These are phyloP conservation scores for Malurus leucopterus DNA, from an alignment of 2,797 vertebrate species.

Conservation along the genomic window DNA sequence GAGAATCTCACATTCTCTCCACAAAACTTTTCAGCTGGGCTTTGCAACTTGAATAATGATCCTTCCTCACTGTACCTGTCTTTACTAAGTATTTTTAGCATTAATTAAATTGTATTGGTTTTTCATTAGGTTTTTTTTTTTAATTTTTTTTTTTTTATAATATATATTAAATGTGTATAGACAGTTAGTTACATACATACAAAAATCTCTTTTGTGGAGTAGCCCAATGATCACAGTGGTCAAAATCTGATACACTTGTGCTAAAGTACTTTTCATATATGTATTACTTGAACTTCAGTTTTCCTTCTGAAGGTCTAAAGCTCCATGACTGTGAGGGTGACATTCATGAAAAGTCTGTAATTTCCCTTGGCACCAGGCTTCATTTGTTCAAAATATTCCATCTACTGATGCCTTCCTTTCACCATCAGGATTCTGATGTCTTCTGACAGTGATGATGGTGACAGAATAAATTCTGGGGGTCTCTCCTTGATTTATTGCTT, in stretches of 20 bases:
- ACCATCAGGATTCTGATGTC: slow-evolving; percentile 12
- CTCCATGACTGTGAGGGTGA: slow-evolving; percentile 44
- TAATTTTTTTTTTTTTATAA: not conserved
- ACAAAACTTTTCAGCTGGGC: not conserved
- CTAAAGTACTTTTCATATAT: not conserved
- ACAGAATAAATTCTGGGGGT: not conserved
- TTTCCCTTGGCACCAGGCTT: slow-evolving; percentile 56
- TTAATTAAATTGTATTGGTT: not conserved
- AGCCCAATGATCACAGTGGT: not conserved
- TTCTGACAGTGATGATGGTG: slow-evolving; percentile 35
- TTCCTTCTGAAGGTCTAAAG: slow-evolving; percentile 11
- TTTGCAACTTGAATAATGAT: not conserved
- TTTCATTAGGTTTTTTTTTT: not conserved
- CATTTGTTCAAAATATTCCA: slow-evolving; percentile 40
- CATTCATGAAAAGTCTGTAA: slow-evolving; percentile 51
- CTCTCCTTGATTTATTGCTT: slow-evolving; percentile 23
- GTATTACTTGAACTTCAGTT: not conserved
- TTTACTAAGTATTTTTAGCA: not conserved
- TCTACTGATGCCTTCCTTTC: not conserved
- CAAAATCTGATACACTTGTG: not conserved
- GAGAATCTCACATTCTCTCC: not conserved
- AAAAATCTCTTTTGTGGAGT: not conserved
- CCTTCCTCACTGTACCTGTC: not conserved
- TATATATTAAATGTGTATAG: not conserved
- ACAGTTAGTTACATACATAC: not conserved